These are phyloP conservation scores for Lasioglossum morio DNA, from an alignment of 2,888 invertebrate genomes.

Conservation along the genomic window DNA sequence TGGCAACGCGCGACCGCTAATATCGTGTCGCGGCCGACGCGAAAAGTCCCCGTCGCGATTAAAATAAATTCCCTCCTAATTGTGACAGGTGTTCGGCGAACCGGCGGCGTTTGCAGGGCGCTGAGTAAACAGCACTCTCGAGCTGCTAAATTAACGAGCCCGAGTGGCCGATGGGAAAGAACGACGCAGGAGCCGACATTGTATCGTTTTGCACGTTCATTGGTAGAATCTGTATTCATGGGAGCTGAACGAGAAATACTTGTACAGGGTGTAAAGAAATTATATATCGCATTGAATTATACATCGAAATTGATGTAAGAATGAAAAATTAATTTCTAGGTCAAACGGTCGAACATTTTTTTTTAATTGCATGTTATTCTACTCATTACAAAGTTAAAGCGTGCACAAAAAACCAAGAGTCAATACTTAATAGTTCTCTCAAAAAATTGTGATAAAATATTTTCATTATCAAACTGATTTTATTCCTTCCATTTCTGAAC, in stretches of 20 bases:
- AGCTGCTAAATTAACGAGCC: conserved; percentile 31
- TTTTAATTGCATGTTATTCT: too few relatives aligned
- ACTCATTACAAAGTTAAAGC: too few relatives aligned
- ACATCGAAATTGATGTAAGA: too few relatives aligned
- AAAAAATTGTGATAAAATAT: too few relatives aligned
- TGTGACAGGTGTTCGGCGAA: conserved; percentile 44
- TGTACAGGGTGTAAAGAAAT: too few relatives aligned
- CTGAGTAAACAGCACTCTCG: conserved; percentile 1
- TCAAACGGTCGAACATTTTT: too few relatives aligned
- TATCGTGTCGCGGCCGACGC: conserved; percentile 16
- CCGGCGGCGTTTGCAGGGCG: not conserved
- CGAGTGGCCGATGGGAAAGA: not conserved
- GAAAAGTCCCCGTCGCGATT: conserved; percentile 23
- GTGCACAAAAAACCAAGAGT: too few relatives aligned
- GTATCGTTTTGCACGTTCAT: not conserved
- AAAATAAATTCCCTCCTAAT: conserved; percentile 45
- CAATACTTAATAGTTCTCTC: too few relatives aligned
- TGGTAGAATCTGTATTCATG: not conserved
- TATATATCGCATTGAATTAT: too few relatives aligned
- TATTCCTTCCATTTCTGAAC: too few relatives aligned
- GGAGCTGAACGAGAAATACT: not conserved
- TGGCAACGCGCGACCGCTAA: conserved; percentile 19
- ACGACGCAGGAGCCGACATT: not conserved
- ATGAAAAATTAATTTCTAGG: too few relatives aligned
- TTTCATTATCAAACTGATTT: too few relatives aligned